These are phyloP conservation scores for Himalopsyche kuldschensis DNA, from an alignment of 2,888 invertebrate genomes.

Conservation along the genomic window DNA sequence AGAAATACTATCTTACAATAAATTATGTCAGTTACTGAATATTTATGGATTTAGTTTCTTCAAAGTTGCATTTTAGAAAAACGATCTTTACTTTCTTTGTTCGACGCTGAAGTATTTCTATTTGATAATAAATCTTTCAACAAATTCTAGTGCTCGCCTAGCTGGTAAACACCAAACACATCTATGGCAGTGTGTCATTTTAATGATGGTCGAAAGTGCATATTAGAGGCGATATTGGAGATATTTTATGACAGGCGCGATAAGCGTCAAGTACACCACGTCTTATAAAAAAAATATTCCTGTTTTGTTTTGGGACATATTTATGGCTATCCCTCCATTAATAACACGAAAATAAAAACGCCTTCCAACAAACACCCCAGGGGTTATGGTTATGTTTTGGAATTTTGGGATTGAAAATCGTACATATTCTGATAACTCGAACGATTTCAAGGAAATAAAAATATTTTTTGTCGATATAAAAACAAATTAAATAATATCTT, in stretches of 20 bases:
- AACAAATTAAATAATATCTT: no score
- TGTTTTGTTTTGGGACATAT: not conserved
- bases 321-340: not conserved
- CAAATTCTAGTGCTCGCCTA: not conserved
- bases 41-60: no score
- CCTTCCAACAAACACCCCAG: not conserved
- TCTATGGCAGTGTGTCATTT: slow-evolving; percentile 1
- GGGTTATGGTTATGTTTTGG: not conserved
- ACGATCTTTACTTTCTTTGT: not conserved
- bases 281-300: not conserved
- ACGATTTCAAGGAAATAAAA: no score
- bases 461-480: no score
- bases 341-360: not conserved
- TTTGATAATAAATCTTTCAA: not conserved
- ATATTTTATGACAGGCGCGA: not conserved
- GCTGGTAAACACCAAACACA: not conserved
- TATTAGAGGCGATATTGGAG: not conserved
- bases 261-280: not conserved
- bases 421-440: no score
- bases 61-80: no score
- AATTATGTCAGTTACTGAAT: no score
- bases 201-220: not conserved
- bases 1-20: no score
- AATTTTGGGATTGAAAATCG: no score
- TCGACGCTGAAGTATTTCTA: not conserved